Conservation (phyloP, 2,797 vertebrate species). For the Sebastes elongatus region DNA sequence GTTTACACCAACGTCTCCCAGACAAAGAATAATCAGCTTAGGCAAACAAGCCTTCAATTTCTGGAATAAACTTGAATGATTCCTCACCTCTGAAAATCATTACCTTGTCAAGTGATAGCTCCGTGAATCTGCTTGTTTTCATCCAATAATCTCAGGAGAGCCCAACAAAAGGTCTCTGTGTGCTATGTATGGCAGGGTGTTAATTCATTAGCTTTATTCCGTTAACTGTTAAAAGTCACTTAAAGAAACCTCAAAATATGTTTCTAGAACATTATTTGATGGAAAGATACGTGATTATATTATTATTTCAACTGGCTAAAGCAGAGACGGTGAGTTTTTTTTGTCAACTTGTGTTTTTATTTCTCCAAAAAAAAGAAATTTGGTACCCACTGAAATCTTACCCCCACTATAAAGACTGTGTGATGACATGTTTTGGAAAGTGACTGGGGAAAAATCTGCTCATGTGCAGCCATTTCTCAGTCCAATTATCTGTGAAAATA, state of each 20-base stretch:
- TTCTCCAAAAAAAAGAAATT: constrained; percentile 15
- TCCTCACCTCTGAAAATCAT: constrained; percentile 45
- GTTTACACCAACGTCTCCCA: constrained; percentile 16
- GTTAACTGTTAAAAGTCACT: neutral
- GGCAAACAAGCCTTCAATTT: constrained; percentile 40
- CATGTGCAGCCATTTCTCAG: constrained; percentile 21
- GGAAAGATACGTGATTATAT: neutral
- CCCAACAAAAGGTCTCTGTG: neutral
- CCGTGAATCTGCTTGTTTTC: constrained; percentile 21
- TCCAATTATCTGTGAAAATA: constrained; percentile 25
- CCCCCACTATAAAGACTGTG: constrained; percentile 12
- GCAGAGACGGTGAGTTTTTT: neutral
- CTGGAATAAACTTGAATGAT: constrained; percentile 46
- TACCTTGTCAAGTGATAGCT: constrained; percentile 12
- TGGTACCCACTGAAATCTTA: constrained; percentile 20
- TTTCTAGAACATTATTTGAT: neutral
- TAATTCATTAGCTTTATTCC: neutral
- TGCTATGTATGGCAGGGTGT: neutral
- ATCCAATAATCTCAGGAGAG: constrained; percentile 5
- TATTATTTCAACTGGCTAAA: neutral
- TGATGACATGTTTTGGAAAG: constrained; percentile 11
- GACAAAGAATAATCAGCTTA: constrained; percentile 45
- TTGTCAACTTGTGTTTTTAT: constrained; percentile 6
- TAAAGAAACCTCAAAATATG: neutral
- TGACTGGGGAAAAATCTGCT: constrained; percentile 6